phyloP scores from a whole-genome alignment of 2,113 vertebrate genomes.

The Rhinopithecus roxellana region DNA sequence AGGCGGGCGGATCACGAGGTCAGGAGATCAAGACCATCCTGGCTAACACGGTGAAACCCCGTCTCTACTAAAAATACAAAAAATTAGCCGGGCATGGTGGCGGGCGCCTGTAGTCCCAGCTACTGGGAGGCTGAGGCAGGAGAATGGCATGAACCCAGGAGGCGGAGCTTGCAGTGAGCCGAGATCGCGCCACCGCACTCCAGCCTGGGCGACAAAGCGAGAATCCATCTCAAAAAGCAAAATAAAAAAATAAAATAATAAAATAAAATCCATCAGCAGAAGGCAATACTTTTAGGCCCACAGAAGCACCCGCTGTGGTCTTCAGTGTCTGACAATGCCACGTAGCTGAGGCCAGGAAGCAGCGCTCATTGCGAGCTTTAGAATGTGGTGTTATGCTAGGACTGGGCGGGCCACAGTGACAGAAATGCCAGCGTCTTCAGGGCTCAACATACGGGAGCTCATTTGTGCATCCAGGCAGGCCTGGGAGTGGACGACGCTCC shows the following conservation, averaged over 20 bases:
- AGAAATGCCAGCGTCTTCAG: fast-evolving
- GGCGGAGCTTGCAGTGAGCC: too few species aligned
- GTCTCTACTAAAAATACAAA: too few species aligned
- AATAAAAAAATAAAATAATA: too few species aligned
- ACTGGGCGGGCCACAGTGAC: fast-evolving
- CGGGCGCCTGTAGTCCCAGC: too few species aligned
- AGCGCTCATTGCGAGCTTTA: fast-evolving
- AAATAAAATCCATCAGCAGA: neutral
- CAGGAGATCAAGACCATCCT: too few species aligned
- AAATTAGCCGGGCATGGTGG: too few species aligned
- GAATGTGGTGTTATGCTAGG: fast-evolving
- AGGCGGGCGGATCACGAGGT: too few species aligned
- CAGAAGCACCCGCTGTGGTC: fast-evolving
- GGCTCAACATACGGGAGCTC: fast-evolving
- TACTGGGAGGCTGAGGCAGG: too few species aligned
- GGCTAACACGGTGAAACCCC: too few species aligned
- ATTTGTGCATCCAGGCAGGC: neutral
- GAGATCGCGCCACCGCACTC: neutral
- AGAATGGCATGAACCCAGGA: too few species aligned
- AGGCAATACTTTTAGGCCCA: neutral
- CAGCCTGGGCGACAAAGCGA: too few species aligned
- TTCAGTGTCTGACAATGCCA: fast-evolving
- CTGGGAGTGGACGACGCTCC: neutral
- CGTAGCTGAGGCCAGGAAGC: fast-evolving
- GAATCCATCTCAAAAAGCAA: too few species aligned